Evolutionary conservation across 2,888 invertebrate species (phyloP), one percentile per base, ranked within the genome.

Genomic region (Meliscaeva auricollis): DNA sequence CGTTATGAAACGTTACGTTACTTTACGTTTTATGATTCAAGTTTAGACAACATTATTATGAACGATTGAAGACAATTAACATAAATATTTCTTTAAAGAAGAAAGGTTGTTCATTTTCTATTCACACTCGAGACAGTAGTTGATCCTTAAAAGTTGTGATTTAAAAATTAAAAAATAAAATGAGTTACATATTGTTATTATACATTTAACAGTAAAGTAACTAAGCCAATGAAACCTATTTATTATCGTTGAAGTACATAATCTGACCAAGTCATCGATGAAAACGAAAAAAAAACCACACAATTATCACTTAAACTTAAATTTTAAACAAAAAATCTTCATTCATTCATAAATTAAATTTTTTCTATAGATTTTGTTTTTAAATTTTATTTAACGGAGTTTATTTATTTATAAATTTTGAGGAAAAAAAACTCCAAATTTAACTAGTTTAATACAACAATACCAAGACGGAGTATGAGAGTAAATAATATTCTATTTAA

Each of bases 181-280:
- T n/a, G n/a, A n/a, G n/a, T n/a, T n/a, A 26, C 4, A 26, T 26
- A 26, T 26, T 26, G 2, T 2, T 26, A 4, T 26, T 26, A 3
- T 26, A 26, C 26, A 26, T 46, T 46, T 15, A 32, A 64, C 1
- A 46, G 9, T 35, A 69, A 75, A 35, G 13, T 64, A 46, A 54
- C 35, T 77, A 41, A 75, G n/a, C 68, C 68, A 85, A 85, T 85
- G 85, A 85, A 85, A 85, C 85, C 85, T 76, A 77, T 56, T n/a
- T 56, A 72, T 77, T 54, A 44, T 69, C 44, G 54, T 64, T 58
- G 17, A 50, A 64, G 41, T 60, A 13, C 41, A 30, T 32, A 22
- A 17, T 9, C n/a, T 30, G 50, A 35, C 52, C 46, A 26, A n/a
- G 26, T 15, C 73, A 77, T 50, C 69, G 60, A 69, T 76, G 64